Evolutionary conservation across 2,888 invertebrate genomes (phyloP), one percentile per base, ranked within the genome.

Genomic region (Calameuta filiformis): DNA sequence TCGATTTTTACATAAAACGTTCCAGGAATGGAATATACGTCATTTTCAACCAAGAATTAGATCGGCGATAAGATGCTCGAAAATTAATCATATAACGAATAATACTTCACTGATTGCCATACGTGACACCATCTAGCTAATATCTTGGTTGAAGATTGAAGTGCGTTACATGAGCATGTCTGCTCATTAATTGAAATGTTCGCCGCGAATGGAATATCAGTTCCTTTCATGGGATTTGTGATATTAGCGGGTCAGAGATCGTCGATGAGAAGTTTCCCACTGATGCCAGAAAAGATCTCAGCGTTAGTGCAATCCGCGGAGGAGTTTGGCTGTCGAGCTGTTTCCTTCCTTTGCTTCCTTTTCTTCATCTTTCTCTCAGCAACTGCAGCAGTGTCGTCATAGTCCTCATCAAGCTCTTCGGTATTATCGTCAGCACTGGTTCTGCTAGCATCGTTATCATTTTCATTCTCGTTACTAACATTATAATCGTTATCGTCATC

Each of bases 401-500:
- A 71, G 30, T 71, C 71, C 15, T 71, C 30, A 30, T 31, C 79
- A 79, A 77, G 79, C 40, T 75, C 76, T 73, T 77, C 76, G 77
- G 75, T 75, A 76, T 68, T 73, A 77, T 68, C 76, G 75, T 76
- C 80, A 79, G 75, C 69, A 82, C 40, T 82, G 81, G 3, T 35
- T 74, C 74, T 40, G 15, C 73, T 35, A 12, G 23, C 69, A 69
- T 71, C 68, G 33, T 68, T 68, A 6, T 75, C 79, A 1, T 79
- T 71, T 30, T 71, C 68, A n/a, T 76, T 71, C n/a, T 78, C 35
- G 31, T 81, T 23, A 87, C 86, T 85, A 75, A 83, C 82, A 35
- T 75, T 73, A 56, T 80, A 83, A 78, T 85, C 85, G 33, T 78
- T 84, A 77, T 86, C 80, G n/a, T 83, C 85, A 73, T 85, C 87